Percentiles rank a stretch among this genome's conserved stretches.
These are phyloP conservation scores for Dermatemys mawii DNA, from an alignment of 2,113 vertebrate genomes.

Conservation along the genomic window DNA sequence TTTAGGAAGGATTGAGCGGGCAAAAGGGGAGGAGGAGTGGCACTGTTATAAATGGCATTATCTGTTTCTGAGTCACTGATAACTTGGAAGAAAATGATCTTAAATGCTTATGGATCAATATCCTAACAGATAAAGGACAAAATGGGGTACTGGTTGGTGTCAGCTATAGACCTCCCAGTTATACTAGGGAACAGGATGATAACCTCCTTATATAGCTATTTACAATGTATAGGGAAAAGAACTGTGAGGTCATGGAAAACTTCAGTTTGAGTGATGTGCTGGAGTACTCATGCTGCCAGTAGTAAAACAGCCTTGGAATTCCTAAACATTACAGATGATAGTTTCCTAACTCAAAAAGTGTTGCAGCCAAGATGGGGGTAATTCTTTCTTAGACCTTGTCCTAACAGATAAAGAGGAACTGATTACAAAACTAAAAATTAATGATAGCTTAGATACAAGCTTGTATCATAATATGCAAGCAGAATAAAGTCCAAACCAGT, in stretches of 20 bases:
- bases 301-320: neutral
- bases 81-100: neutral
- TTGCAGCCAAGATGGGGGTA: neutral
- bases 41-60: neutral
- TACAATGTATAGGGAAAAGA: neutral
- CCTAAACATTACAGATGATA: neutral
- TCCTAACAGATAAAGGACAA: neutral
- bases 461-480: neutral
- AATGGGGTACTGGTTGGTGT: neutral
- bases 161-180: neutral
- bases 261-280: neutral
- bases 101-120: neutral
- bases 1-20: neutral
- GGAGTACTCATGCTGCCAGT: neutral
- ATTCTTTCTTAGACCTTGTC: neutral
- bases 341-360: neutral
- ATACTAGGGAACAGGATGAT: neutral
- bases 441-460: neutral
- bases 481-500: neutral
- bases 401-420: neutral
- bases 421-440: neutral
- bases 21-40: neutral
- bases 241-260: neutral
- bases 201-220: neutral
- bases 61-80: neutral